Percentiles rank a stretch among this genome's conserved stretches.
Evolutionary conservation across 2,797 vertebrate genomes (phyloP).

Genomic region (Lerista edwardsae): DNA sequence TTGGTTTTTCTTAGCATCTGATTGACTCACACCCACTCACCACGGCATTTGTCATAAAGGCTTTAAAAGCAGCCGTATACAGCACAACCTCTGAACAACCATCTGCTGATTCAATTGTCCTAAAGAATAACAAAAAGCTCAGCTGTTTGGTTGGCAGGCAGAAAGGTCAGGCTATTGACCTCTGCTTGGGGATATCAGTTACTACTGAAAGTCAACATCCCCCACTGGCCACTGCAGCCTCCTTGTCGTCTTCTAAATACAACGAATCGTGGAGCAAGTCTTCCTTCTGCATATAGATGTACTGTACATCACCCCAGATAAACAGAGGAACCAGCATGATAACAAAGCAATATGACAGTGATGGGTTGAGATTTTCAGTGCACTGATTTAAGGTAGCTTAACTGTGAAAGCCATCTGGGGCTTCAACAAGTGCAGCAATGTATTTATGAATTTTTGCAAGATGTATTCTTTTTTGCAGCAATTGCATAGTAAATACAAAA

Average conservation of each 20-base stretch:
- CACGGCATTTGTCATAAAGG: conserved; percentile 19
- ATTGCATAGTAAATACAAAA: too few relatives aligned
- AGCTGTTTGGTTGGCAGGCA: conserved; percentile 69
- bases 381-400: neutral
- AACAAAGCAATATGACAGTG: conserved; percentile 5
- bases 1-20: neutral
- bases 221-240: conserved; percentile 56
- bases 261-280: conserved; percentile 53
- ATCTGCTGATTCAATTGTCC: conserved; percentile 61
- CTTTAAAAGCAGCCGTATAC: conserved; percentile 38
- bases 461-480: too few relatives aligned
- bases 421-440: conserved; percentile 8
- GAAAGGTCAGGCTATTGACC: conserved; percentile 73
- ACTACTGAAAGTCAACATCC: conserved; percentile 71
- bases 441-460: neutral
- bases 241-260: conserved; percentile 65
- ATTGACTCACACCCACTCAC: conserved; percentile 10
- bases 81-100: conserved; percentile 49
- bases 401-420: conserved; percentile 41
- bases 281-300: conserved; percentile 38
- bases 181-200: conserved; percentile 72
- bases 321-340: conserved; percentile 3
- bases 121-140: conserved; percentile 67
- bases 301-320: conserved; percentile 24
- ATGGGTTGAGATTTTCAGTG: neutral